phyloP scores from a whole-genome alignment of 2,888 invertebrate species.

The Proisotoma minuta region DNA sequence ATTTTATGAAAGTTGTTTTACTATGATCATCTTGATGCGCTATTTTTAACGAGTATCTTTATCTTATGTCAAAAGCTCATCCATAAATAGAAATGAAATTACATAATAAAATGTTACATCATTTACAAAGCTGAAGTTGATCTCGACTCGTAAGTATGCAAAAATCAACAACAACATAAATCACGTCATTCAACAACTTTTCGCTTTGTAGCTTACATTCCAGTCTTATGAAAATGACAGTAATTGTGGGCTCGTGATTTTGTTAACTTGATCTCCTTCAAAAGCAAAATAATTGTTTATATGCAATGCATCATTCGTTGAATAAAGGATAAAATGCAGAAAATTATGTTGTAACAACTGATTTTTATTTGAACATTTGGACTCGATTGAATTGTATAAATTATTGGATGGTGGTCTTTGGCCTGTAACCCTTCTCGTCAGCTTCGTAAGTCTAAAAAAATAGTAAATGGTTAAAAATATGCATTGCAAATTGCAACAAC shows the following conservation, averaged over 20 bases:
- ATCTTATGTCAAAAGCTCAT: no score
- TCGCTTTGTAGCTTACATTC: no score
- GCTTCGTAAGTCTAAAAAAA: constrained; percentile 22
- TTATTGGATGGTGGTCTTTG: constrained; percentile 23
- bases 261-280: background rate
- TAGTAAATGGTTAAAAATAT: background rate
- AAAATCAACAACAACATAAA: no score
- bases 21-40: no score
- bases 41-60: no score
- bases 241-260: background rate
- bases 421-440: constrained; percentile 25
- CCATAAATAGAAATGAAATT: no score
- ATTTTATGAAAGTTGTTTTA: no score
- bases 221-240: no score
- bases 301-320: background rate
- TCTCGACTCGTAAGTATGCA: no score
- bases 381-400: background rate
- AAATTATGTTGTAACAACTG: background rate
- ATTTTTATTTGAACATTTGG: background rate
- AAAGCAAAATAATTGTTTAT: background rate
- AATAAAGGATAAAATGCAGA: background rate
- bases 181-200: no score
- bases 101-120: no score
- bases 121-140: no score
- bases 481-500: constrained; percentile 1